Conservation (phyloP, 2,888 invertebrate genomes). For the Scelioninae gen. 2 region DNA sequence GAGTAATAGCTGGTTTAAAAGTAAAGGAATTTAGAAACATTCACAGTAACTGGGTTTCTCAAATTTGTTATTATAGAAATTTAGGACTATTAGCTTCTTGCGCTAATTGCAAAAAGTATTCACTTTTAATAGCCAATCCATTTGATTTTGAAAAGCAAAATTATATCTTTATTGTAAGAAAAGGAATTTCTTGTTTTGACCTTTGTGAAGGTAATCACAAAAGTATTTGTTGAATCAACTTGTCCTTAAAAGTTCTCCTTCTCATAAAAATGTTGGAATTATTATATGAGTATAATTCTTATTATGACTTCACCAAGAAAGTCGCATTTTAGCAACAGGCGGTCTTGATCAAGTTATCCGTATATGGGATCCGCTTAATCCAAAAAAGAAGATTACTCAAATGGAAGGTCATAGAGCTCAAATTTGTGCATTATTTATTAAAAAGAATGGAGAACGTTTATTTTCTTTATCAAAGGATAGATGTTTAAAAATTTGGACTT, state of each 20-base stretch:
- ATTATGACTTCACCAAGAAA: slow-evolving; percentile 66
- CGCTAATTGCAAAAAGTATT: slow-evolving; percentile 77
- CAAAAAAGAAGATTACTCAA: slow-evolving; percentile 79
- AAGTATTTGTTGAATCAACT: too few species aligned
- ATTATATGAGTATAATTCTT: not conserved
- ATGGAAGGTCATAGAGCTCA: slow-evolving; percentile 84
- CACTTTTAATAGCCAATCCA: slow-evolving; percentile 80
- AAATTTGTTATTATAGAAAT: slow-evolving; percentile 82
- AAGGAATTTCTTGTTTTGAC: slow-evolving; percentile 70
- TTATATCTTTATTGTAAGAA: slow-evolving; percentile 79
- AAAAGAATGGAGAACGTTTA: slow-evolving; percentile 80
- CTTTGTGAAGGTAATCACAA: slow-evolving; percentile 71
- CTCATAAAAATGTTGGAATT: too few species aligned
- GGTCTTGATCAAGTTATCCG: slow-evolving; percentile 86
- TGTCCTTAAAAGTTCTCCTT: too few species aligned
- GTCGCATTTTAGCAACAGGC: slow-evolving; percentile 78
- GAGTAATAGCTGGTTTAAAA: slow-evolving; percentile 76
- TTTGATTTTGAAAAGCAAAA: slow-evolving; percentile 77
- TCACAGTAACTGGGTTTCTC: slow-evolving; percentile 83
- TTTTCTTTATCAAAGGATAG: slow-evolving; percentile 85
- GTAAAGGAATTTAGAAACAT: slow-evolving; percentile 78
- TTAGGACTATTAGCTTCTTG: slow-evolving; percentile 84
- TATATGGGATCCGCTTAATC: slow-evolving; percentile 89
- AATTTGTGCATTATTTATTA: slow-evolving; percentile 81
- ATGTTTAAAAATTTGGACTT: slow-evolving; percentile 86